Conservation (phyloP, 2,797 vertebrate genomes). For the Falco berigora region DNA sequence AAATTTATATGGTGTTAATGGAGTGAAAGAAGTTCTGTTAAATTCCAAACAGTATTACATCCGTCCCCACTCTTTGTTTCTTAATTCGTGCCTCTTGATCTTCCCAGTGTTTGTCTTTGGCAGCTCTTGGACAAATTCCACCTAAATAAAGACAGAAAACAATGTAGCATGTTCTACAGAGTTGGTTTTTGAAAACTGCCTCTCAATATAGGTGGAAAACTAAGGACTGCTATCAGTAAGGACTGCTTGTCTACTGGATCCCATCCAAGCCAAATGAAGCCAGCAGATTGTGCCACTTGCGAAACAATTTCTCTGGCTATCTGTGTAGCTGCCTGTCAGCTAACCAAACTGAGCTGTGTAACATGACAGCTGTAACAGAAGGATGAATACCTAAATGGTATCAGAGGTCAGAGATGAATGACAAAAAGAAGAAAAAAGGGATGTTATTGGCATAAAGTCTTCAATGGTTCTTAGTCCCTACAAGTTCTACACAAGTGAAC, state of each 20-base stretch:
- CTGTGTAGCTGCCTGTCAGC: background rate
- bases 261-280: background rate
- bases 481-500: background rate
- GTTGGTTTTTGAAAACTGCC: background rate
- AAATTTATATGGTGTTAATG: background rate
- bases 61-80: conserved; percentile 77
- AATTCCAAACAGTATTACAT: background rate
- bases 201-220: background rate
- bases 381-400: background rate
- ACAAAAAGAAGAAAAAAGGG: background rate
- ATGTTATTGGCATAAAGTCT: background rate
- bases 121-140: conserved; percentile 80
- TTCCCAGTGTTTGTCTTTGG: conserved; percentile 81
- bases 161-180: background rate
- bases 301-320: background rate
- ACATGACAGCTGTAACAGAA: background rate
- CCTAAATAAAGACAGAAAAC: conserved; percentile 54
- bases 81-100: conserved; percentile 76
- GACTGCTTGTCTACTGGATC: background rate
- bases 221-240: background rate
- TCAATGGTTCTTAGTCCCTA: background rate
- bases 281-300: background rate
- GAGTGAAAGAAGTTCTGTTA: background rate
- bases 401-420: background rate
- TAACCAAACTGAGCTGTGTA: background rate